Base-by-base conservation (phyloP, 2,888 invertebrate genomes). In the Mellilla xanthometata region DNA sequence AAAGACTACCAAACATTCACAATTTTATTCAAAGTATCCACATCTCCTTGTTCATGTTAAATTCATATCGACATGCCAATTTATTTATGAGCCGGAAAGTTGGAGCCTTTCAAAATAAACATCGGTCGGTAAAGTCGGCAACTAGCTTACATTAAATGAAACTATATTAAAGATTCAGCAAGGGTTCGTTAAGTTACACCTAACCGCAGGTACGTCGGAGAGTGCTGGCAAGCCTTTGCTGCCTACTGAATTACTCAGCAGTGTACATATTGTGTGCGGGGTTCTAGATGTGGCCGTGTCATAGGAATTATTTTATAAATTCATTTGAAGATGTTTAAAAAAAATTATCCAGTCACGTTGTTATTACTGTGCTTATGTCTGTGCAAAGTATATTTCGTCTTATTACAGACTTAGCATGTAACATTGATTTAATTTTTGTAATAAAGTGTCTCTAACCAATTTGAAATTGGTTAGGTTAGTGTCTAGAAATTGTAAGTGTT, bases 101-200 rank as follows among this genome's bases (percentile, higher is more conserved):
- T 65, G 61, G 62, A 65, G 55, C 53, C 61, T 72, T 74, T 68
- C 65, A 75, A 75, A 80, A 77, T 72, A 78, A 83, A 80, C 78
- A 54, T 76, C 61, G 65, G 66, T 66, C 65, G 62, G 58, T 52
- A 57, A 69, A 78, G 75, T 81, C 74, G 60, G 67, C 70, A 80
- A 81, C 76, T 82, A 82, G 74, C 72, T 73, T 62, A 72, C 77
- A 83, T 86, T 88, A 87, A 87, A 85, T 76, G 82, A 81, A 86
- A 83, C 74, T 79, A 66, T 81, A 84, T 89, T 81, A 88, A 89
- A 85, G 77, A 89, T 89, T 84, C 86, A 89, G 62, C 50, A 72
- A 66, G 81, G 81, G 81, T 85, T 83, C 85, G 86, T 84, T 86
- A 85, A 83, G 81, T 86, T 87, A 82, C 82, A 81, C 81, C 76